Base-by-base conservation (phyloP, 2,113 vertebrate species). In the Rhea pennata region DNA sequence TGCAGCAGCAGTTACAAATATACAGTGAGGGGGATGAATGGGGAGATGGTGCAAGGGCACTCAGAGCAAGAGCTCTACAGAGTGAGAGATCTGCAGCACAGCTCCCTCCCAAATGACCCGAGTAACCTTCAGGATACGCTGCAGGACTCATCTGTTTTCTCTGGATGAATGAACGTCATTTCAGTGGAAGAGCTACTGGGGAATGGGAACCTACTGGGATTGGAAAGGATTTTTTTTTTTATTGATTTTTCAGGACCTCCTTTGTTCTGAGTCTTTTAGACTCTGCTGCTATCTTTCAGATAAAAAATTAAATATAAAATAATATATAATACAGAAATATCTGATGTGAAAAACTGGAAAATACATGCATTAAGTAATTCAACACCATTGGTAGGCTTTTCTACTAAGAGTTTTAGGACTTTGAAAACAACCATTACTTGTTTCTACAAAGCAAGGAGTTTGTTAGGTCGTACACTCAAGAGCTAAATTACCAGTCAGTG, bases 101-200 rank as follows among this genome's bases (percentile, higher is more conserved):
- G 46, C 33, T 77, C 54, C 29, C 67, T 90, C 85, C 26, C 82
- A 86, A n/a, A 86, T 40, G 76, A 93, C 64, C 73, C 4, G 12
- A 84, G 79, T 67, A 84, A 94, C 75, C 90, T 90, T 86, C 65
- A 86, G 79, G 85, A 74, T 71, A 74, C 0, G 2, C 75, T 91
- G 75, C 67, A 94, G 90, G 64, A 90, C 53, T 83, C 72, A 64
- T 59, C 39, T 61, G 65, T 77, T 90, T 92, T 93, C 53, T 69
- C 27, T 67, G 50, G 54, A 67, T 79, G 80, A 83, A 93, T 20
- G 15, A 46, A 59, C 0, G 0, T 56, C 27, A 80, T 67, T 80
- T 92, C 69, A 86, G 39, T 31, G 40, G 54, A 92, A 88, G 36
- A 85, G 59, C 17, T 94, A 19, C 21, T 6, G 17, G 23, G 33